Base-by-base conservation (phyloP, 2,113 vertebrate species). In the Hypanus sabinus region DNA sequence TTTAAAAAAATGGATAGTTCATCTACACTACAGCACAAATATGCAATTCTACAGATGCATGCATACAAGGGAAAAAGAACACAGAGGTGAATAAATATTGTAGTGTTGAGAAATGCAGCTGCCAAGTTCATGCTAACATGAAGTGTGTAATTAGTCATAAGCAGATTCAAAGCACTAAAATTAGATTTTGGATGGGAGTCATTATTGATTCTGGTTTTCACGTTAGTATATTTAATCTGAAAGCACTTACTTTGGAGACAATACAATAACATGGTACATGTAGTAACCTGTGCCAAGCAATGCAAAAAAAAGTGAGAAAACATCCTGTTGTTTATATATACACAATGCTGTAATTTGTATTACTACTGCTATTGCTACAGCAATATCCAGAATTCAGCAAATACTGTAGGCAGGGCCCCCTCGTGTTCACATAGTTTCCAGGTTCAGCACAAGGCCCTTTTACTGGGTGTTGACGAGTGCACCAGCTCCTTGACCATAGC, bases 401-500 rank as follows among this genome's bases (percentile, higher is more conserved):
- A 93, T 24, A 75, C 24, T 38, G 65, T 71, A 71, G 68, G 16
- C 20, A 38, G 3, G n/a, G 11, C 46, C 9, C 46, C 70, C 65
- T 46, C 3, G 24, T 27, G 27, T 93, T 3, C 7, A n/a, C 16
- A 14, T 33, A 11, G 38, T 10, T 93, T 93, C 36, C 38, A 73
- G 36, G 2, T 38, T 73, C 91, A 93, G 38, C n/a, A 76, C 27
- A 9, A 0, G 1, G 30, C 0, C 10, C 94, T 95, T n/a, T 97
- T 97, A 99, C 96, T 98, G 97, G 0, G 98, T 97, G 95, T 99
- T 97, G 71, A 98, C 94, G 94, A 99, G 95, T 0, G 98, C 98
- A 16, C 98, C 98, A 0, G 98, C 98, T 0, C 99, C 99, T 46
- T 97, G 96, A 57, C 99, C 99, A 0, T 98, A 99, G 18, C 99